These are phyloP conservation scores for Neoarius graeffei DNA, from an alignment of 2,113 vertebrate species.

Conservation along the genomic window DNA sequence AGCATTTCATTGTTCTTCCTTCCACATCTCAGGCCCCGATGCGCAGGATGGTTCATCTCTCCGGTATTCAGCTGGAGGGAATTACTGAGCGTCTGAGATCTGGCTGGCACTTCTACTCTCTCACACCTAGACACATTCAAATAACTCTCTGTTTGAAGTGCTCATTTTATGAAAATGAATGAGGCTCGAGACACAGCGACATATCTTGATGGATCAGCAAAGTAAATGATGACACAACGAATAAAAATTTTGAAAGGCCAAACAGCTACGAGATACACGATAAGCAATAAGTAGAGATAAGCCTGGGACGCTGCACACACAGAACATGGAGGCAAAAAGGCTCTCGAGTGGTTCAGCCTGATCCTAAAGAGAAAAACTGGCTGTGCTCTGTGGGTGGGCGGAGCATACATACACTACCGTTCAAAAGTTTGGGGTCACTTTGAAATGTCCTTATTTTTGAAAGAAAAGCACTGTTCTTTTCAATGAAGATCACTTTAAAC, in stretches of 20 bases:
- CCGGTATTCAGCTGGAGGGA: conserved; percentile 44
- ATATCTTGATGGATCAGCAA: conserved; percentile 9
- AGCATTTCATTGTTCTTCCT: conserved; percentile 48
- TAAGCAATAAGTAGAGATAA: not conserved
- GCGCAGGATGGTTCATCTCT: conserved; percentile 37
- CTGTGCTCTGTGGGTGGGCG: not conserved
- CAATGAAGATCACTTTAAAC: no score
- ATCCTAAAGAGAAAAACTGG: not conserved
- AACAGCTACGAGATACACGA: not conserved
- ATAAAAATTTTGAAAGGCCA: not conserved
- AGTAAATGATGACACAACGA: not conserved
- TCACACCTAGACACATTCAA: conserved; percentile 28
- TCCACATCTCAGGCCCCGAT: conserved; percentile 21
- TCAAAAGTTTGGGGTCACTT: no score
- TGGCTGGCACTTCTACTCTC: conserved; percentile 45
- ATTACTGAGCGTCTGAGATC: conserved; percentile 36
- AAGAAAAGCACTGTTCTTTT: no score
- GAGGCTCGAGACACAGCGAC: conserved; percentile 3
- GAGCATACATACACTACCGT: no score
- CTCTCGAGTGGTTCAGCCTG: not conserved
- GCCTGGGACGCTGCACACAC: no score
- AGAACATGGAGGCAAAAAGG: not conserved
- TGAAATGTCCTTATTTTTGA: no score
- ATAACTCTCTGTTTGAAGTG: conserved; percentile 33
- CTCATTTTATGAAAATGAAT: conserved; percentile 23